A percentile compares a stretch with the other conserved stretches of the same genome.
These are phyloP conservation scores for Cancer borealis DNA, from an alignment of 2,888 invertebrate species.

Conservation along the genomic window DNA sequence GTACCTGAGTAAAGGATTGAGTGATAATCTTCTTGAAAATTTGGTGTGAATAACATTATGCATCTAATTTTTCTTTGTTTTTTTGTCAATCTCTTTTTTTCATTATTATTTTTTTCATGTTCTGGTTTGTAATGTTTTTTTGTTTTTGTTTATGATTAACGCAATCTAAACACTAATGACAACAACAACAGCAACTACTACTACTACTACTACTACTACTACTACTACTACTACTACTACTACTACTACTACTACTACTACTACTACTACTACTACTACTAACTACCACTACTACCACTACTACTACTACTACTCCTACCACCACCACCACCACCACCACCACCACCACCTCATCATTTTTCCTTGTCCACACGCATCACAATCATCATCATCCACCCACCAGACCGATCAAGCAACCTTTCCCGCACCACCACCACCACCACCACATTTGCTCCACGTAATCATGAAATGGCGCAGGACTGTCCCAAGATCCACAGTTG, in stretches of 20 bases:
- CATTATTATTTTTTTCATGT: background rate
- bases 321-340: constrained; percentile 20
- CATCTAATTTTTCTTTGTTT: background rate
- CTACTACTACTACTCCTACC: background rate
- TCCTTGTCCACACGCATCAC: constrained; percentile 9
- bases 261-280: background rate
- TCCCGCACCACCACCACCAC: background rate
- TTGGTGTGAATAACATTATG: background rate
- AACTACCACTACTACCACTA: background rate
- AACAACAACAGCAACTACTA: background rate
- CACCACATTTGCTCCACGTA: background rate
- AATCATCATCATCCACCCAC: background rate
- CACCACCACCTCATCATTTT: background rate
- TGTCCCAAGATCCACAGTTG: background rate
- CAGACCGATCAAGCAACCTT: background rate
- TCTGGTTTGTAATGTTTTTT: background rate
- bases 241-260: background rate
- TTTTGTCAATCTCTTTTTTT: too few relatives aligned
- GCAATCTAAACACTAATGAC: background rate
- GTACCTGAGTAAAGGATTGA: background rate
- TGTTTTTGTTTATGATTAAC: background rate
- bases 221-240: background rate
- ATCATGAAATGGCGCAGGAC: constrained; percentile 4
- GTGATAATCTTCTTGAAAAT: background rate
- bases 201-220: background rate